Percentiles rank a stretch among this genome's conserved stretches.
phyloP scores from a whole-genome alignment of 1,140 invertebrate genomes.

The Neodiprion pinetum region DNA sequence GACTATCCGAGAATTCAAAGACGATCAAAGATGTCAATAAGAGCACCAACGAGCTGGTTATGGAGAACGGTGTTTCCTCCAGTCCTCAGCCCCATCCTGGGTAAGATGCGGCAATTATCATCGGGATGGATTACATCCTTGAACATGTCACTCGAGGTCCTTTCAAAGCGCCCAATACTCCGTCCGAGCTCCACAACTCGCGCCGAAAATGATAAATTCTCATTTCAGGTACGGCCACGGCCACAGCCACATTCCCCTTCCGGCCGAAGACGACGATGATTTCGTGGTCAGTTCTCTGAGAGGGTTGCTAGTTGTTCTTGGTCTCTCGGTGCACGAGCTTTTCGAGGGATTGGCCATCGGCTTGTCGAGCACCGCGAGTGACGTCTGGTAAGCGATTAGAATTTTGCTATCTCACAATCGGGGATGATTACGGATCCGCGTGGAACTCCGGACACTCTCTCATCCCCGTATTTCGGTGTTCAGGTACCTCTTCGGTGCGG shows the following conservation, averaged over 20 bases:
- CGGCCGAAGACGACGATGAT: conserved; percentile 59
- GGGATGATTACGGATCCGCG: background rate
- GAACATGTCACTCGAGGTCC: too few relatives aligned
- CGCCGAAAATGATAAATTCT: background rate
- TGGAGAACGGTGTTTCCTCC: background rate
- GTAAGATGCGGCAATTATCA: background rate
- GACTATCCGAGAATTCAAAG: background rate
- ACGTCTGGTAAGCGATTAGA: conserved; percentile 70
- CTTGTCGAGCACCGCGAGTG: conserved; percentile 71
- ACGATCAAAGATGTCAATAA: conserved; percentile 35
- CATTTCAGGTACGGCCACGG: conserved; percentile 30
- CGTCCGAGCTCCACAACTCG: background rate
- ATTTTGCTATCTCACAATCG: background rate
- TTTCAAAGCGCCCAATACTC: too few relatives aligned
- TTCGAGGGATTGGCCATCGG: conserved; percentile 93
- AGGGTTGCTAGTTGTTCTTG: conserved; percentile 81
- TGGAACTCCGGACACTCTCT: conserved; percentile 23
- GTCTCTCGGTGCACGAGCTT: conserved; percentile 88
- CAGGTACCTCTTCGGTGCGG: conserved; percentile 81
- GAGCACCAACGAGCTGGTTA: conserved; percentile 50
- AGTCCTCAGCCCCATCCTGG: background rate
- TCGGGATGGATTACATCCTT: too few relatives aligned
- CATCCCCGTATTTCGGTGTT: conserved; percentile 29
- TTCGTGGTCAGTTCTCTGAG: conserved; percentile 72
- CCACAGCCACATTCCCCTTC: conserved; percentile 56